Base-by-base conservation (phyloP, 2,888 invertebrate genomes). In the Drosophila neonasuta region DNA sequence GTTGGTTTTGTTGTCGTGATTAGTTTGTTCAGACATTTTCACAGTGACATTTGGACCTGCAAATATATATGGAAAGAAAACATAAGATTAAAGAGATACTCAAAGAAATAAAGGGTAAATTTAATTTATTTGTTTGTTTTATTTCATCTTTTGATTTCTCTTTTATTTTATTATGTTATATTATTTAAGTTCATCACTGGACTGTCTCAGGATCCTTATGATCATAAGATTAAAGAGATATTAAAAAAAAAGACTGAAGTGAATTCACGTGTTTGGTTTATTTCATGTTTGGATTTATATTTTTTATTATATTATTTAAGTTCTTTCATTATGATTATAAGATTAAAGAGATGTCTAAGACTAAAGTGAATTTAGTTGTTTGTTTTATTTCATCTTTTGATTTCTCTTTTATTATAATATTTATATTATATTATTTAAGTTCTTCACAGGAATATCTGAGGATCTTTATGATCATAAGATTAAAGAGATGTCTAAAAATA, bases 41-140 rank as follows among this genome's bases (percentile, higher is more conserved):
- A 82, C 85, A 80, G 78, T 78, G 76, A 82, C 81, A 82, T 82
- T 81, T 74, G 77, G 56, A 30, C 48, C 81, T 82, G 77, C 15
- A 74, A 78, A 9, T 49, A 51, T 5, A 36, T n/a, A 32, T 34
- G 15, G 15, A 54, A 56, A 46, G 15, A 5, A 5, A 11, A 11
- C 9, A 30, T 20, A 20, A 20, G 20, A 20, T 20, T 20, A 20
- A 20, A 20, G 20, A 20, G 20, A 20, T 20, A 20, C 20, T 20
- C 20, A 20, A 20, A 3, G 20, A 20, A 20, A 20, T 0, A 20
- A 20, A 20, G 4, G 3, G 3, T 20, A 3, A 20, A 17, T 2
- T 17, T 2, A 2, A 17, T 2, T 2, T 20, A 20, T 3, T 20
- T 20, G 17, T 20, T 20, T 7, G 13, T 41, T 9, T 9, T 9